These are phyloP conservation scores for Istiophorus platypterus DNA, from an alignment of 2,113 vertebrate genomes.

Conservation along the genomic window DNA sequence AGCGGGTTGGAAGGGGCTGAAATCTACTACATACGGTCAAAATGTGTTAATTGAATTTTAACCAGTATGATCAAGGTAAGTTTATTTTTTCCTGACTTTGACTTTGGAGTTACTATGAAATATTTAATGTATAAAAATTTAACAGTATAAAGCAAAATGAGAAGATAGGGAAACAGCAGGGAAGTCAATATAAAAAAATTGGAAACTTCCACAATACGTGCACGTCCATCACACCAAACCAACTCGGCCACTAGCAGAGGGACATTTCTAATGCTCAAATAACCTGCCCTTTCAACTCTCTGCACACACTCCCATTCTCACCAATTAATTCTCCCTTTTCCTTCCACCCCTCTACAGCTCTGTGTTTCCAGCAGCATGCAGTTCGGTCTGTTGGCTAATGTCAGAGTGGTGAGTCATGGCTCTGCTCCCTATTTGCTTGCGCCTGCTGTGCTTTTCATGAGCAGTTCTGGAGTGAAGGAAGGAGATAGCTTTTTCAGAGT, in stretches of 20 bases:
- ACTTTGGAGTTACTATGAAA: not conserved
- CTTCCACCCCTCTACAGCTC: constrained; percentile 49
- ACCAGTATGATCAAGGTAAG: not conserved
- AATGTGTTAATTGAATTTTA: not conserved
- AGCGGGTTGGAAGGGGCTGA: not conserved
- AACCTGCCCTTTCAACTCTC: constrained; percentile 29
- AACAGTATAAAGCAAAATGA: not conserved
- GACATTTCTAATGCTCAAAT: constrained; percentile 15
- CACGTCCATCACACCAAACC: not conserved
- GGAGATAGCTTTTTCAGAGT: constrained; percentile 56
- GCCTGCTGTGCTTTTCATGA: constrained; percentile 73
- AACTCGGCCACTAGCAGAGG: not conserved
- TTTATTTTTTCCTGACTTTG: not conserved
- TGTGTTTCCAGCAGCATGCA: constrained; percentile 54
- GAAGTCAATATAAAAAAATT: not conserved
- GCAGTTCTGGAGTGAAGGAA: constrained; percentile 49
- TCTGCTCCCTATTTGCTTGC: constrained; percentile 62
- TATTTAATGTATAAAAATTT: not conserved
- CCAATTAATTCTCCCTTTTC: constrained; percentile 53
- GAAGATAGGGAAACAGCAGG: not conserved
- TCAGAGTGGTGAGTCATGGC: constrained; percentile 75
- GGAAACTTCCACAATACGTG: not conserved
- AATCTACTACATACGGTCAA: not conserved
- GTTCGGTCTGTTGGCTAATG: constrained; percentile 56
- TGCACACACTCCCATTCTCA: constrained; percentile 29